These are phyloP conservation scores for Ypsolopha sequella DNA, from an alignment of 2,888 invertebrate species.

Conservation along the genomic window DNA sequence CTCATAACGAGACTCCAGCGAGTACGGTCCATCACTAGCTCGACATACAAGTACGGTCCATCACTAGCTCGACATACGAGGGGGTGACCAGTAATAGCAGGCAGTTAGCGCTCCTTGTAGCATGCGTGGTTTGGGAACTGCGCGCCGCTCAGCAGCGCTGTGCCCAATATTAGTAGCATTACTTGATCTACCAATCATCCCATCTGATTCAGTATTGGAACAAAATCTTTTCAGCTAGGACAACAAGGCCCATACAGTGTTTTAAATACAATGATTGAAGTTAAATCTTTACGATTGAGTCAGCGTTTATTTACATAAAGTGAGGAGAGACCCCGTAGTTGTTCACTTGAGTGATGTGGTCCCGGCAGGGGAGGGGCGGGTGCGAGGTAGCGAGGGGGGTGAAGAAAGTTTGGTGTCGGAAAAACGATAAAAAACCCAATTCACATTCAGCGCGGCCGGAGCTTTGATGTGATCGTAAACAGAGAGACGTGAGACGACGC, in stretches of 20 bases:
- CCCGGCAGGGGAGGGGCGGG: not conserved
- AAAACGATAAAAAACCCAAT: constrained; percentile 56
- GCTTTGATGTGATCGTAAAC: constrained; percentile 35
- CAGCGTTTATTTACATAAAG: too few species aligned
- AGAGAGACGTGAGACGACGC: not conserved
- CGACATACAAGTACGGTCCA: too few species aligned
- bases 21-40: too few species aligned
- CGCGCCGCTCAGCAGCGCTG: not conserved
- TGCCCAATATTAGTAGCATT: too few species aligned
- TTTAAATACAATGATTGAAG: too few species aligned
- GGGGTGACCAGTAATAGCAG: constrained; percentile 62
- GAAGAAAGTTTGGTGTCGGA: constrained; percentile 28
- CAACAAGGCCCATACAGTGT: too few species aligned
- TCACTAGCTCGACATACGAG: constrained; percentile 20
- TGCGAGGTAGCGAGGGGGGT: constrained; percentile 8
- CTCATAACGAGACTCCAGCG: too few species aligned
- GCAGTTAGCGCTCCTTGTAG: constrained; percentile 67
- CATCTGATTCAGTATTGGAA: not conserved
- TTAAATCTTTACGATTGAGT: too few species aligned
- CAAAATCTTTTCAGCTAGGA: not conserved
- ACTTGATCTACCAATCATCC: too few species aligned
- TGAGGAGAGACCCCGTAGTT: too few species aligned
- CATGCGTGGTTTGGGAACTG: constrained; percentile 63
- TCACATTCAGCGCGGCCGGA: constrained; percentile 31
- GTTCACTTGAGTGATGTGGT: constrained; percentile 5